Conservation (phyloP, 2,888 invertebrate species). For the Beris chalybata region DNA sequence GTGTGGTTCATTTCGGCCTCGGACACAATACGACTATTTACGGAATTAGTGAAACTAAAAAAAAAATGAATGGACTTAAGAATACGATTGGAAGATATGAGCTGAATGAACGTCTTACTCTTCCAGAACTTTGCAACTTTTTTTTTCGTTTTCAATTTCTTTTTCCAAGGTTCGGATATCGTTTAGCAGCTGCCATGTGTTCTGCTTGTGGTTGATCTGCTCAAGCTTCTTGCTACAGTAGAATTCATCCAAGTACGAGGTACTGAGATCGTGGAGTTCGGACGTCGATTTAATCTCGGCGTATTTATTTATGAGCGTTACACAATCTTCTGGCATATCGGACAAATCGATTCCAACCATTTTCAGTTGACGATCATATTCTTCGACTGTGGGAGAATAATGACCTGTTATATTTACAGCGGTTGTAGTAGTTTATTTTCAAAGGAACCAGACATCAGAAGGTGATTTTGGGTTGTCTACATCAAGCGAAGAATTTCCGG, state of each 20-base stretch:
- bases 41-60: constrained; percentile 44
- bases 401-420: too few species aligned
- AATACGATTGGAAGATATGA: too few species aligned
- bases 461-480: too few species aligned
- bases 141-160: constrained; percentile 43
- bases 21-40: constrained; percentile 44
- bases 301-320: constrained; percentile 45
- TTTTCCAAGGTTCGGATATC: constrained; percentile 44
- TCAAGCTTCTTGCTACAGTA: constrained; percentile 46
- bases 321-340: constrained; percentile 48
- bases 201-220: constrained; percentile 42
- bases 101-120: constrained; percentile 41
- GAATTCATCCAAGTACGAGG: constrained; percentile 46
- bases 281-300: constrained; percentile 45
- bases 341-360: constrained; percentile 46
- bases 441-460: too few species aligned
- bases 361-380: constrained; percentile 48
- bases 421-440: too few species aligned
- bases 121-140: constrained; percentile 44
- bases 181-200: constrained; percentile 41
- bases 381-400: constrained; percentile 42
- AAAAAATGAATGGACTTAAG: constrained; percentile 6
- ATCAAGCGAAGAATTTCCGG: too few species aligned
- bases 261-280: constrained; percentile 45
- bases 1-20: constrained; percentile 43